Evolutionary conservation across 2,113 vertebrate genomes (phyloP).

Genomic region (Scolopax mira): DNA sequence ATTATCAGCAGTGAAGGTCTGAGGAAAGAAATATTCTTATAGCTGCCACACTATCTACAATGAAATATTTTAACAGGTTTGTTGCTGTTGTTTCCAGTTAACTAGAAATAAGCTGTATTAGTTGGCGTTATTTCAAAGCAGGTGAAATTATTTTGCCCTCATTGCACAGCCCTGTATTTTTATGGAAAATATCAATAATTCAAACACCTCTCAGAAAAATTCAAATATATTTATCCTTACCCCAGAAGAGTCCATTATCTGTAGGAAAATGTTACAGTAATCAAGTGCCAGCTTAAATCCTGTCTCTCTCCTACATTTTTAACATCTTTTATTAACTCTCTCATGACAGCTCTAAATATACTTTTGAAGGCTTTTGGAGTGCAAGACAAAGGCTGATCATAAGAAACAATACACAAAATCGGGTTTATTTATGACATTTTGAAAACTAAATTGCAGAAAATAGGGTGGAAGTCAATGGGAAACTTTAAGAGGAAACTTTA

Average conservation of each 20-base stretch:
- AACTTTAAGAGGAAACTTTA: neutral
- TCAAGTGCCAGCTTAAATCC: neutral
- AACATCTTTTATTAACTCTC: neutral
- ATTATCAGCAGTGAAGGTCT: neutral
- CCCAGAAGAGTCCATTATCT: neutral
- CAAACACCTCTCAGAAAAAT: conserved; percentile 5
- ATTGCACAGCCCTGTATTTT: neutral
- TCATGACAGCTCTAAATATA: neutral
- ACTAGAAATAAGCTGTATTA: neutral
- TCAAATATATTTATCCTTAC: neutral
- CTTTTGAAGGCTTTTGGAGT: neutral
- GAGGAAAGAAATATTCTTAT: neutral
- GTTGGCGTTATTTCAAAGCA: neutral
- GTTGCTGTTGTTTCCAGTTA: neutral
- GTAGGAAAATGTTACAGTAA: neutral
- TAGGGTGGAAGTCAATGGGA: neutral
- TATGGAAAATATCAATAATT: conserved; percentile 23
- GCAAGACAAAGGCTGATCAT: neutral
- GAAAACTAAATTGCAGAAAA: neutral
- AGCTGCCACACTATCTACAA: neutral
- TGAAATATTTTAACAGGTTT: neutral
- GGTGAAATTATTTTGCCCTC: neutral
- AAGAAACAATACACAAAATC: neutral
- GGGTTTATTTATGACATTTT: neutral
- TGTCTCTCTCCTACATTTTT: neutral